Evolutionary conservation across 2,888 invertebrate genomes (phyloP).

Genomic region (Stenodera caucasica): DNA sequence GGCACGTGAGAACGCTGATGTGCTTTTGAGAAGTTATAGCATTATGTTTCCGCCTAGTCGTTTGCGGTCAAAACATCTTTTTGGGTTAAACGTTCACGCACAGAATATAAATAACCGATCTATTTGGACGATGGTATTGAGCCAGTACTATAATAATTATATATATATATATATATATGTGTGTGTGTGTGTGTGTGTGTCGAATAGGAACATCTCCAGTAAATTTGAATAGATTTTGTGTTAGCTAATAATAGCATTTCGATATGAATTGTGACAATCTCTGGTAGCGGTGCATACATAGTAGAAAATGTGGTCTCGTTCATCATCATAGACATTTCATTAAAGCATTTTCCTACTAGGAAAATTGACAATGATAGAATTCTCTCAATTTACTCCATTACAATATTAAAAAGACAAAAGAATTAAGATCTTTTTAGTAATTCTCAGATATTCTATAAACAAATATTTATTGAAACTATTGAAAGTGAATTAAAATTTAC

Average conservation of each 20-base stretch:
- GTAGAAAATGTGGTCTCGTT: slow-evolving; percentile 21
- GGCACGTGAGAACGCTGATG: slow-evolving; percentile 25
- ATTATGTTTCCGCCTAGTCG: slow-evolving; percentile 27
- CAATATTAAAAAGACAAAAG: slow-evolving; percentile 21
- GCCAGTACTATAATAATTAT: no score
- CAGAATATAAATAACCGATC: slow-evolving; percentile 28
- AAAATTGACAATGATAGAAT: slow-evolving; percentile 21
- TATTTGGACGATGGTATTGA: slow-evolving; percentile 21
- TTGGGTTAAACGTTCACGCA: slow-evolving; percentile 29
- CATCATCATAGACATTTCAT: slow-evolving; percentile 29
- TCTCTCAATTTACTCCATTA: slow-evolving; percentile 23
- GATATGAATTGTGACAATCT: slow-evolving; percentile 28
- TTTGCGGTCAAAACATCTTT: slow-evolving; percentile 29
- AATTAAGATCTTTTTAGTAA: slow-evolving; percentile 14
- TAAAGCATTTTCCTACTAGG: slow-evolving; percentile 20
- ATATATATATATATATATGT: no score
- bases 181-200: no score
- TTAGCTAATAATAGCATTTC: slow-evolving; percentile 25
- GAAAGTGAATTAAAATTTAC: slow-evolving; percentile 23
- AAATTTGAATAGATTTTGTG: slow-evolving; percentile 23
- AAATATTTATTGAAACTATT: slow-evolving; percentile 20
- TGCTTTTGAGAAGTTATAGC: slow-evolving; percentile 24
- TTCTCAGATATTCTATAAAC: no score
- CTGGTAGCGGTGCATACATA: slow-evolving; percentile 20
- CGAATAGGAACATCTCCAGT: slow-evolving; percentile 22